Base-by-base conservation (phyloP, 2,113 vertebrate genomes). In the Mirza zaza region DNA sequence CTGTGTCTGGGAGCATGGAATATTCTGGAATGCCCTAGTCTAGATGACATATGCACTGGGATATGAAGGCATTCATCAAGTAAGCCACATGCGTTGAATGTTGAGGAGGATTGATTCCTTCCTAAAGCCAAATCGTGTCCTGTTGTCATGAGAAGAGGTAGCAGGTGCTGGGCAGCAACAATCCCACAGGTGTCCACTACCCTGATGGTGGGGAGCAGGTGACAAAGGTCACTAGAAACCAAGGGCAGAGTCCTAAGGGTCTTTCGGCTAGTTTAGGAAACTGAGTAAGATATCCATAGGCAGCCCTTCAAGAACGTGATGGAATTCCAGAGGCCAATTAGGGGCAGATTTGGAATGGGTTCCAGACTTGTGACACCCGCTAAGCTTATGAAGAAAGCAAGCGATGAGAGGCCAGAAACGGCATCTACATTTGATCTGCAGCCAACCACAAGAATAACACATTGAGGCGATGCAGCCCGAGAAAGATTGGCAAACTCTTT, bases 361-460 rank as follows among this genome's bases (percentile, higher is more conserved):
- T 86, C 68, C 76, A 52, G 67, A 34, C 29, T 52, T 61, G 27
- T 17, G 83, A 57, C 6, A 32, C 50, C 50, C 63, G 77, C 29
- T 15, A 82, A 82, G 55, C 83, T 90, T 70, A n/a, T 67, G 36
- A 73, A 76, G 63, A 88, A 83, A n/a, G 27, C 21, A 36, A 45
- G n/a, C 2, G 17, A 61, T 0, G 9, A 23, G 85, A 79, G 86
- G 63, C 82, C 61, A 93, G 77, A 75, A 88, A 42, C 0, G 3
- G 67, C 36, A 45, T 87, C 52, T 68, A 1, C 42, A 13, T 59
- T 71, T 92, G 82, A 59, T 67, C 57, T 84, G 59, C 92, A 92
- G 91, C 93, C 77, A 94, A 86, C 80, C 61, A 25, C 67, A 55
- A 59, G 79, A 97, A 55, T 71, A 57, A 42, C 73, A 34, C 29